Conservation (phyloP, 1,140 invertebrate genomes). For the Leptopilina clavipes region DNA sequence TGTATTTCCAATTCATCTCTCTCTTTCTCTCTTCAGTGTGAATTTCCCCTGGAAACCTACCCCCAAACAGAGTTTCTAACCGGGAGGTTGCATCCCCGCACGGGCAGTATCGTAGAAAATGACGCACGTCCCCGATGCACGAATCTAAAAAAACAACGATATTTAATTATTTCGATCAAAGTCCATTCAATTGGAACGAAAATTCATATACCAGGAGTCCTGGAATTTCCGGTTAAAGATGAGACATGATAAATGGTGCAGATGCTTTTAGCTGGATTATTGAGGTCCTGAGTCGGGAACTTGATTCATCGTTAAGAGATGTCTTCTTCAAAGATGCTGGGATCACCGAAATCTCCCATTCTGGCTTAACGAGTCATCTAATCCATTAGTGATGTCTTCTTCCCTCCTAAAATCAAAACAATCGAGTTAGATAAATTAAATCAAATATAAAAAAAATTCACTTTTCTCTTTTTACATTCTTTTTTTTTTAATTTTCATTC, state of each 20-base stretch:
- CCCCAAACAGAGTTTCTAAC: conserved; percentile 40
- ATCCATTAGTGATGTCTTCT: neutral
- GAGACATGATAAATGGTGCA: conserved; percentile 36
- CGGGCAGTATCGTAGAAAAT: conserved; percentile 39
- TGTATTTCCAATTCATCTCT: neutral
- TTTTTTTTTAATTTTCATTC: no score
- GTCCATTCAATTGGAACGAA: neutral
- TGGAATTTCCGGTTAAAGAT: conserved; percentile 37
- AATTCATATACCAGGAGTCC: no score
- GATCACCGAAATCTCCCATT: neutral
- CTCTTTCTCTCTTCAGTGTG: conserved; percentile 16
- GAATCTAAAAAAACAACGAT: conserved; percentile 30
- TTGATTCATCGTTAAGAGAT: neutral
- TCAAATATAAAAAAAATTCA: no score
- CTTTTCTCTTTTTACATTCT: no score
- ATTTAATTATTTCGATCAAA: no score
- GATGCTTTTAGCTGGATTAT: conserved; percentile 13
- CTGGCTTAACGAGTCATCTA: neutral
- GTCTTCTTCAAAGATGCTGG: neutral
- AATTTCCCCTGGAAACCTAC: conserved; percentile 47
- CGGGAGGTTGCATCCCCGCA: conserved; percentile 48
- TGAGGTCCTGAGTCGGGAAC: neutral
- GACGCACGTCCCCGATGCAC: conserved; percentile 35
- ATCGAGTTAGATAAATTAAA: neutral
- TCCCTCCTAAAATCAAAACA: neutral